Evolutionary conservation across 2,113 vertebrate species (phyloP), one percentile per base, ranked within the genome.

Genomic region (Picathartes gymnocephalus): DNA sequence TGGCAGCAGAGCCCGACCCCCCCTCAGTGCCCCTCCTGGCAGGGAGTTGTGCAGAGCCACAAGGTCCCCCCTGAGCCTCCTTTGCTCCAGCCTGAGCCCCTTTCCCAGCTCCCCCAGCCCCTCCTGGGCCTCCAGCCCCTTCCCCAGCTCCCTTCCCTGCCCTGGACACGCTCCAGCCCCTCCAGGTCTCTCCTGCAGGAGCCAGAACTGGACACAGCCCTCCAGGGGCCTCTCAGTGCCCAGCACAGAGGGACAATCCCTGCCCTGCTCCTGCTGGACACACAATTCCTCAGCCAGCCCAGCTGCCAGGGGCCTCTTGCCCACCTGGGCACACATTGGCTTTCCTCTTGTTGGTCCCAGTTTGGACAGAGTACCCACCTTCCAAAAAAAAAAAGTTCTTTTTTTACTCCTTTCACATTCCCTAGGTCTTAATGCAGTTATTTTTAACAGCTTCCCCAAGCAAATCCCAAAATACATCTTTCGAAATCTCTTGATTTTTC

Each of bases 291-390:
- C 2, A 57, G 0, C 33, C 37, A 66, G 37, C 2, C 45, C 51
- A 21, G 60, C 5, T 3, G 23, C 60, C 86, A 21, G 3, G 0
- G 28, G 7, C 24, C 13, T 23, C 24, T 19, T 68, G 39, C 0
- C 13, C 0, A 25, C 30, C 45, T 53, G 21, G 37, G 16, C 30
- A 47, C 57, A 6, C n/a, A 2, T 1, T 35, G 30, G 5, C 30
- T 40, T 68, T 83, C 21, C 53, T 56, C 37, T 42, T 27, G 4
- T 3, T 70, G 10, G 19, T 57, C 76, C 31, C 13, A 65, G 6
- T 50, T n/a, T 61, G 40, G 15, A 48, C 35, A 60, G 8, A 8
- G 7, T 5, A 71, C 7, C 6, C 31, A 37, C 3, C 7, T 33
- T 25, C 39, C 18, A 11, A 10, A 21, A 69, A 39, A 42, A 51